Evolutionary conservation across 2,113 vertebrate genomes (phyloP).

Genomic region (Scophthalmus maximus): DNA sequence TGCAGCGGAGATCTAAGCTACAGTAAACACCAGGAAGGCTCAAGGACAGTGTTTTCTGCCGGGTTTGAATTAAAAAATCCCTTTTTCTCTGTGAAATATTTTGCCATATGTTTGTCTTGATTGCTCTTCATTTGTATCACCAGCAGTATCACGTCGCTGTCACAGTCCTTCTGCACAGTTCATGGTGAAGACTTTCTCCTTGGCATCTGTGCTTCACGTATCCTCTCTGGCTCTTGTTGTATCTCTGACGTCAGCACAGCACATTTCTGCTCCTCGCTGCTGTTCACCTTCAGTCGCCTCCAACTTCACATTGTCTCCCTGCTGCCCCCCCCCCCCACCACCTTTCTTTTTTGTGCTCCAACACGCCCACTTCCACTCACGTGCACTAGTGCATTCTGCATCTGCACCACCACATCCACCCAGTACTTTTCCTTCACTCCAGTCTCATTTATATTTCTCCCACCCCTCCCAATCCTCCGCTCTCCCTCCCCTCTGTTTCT

Average conservation of each 20-base stretch:
- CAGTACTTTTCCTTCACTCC: constrained; percentile 82
- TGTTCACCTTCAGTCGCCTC: constrained; percentile 71
- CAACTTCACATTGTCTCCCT: constrained; percentile 42
- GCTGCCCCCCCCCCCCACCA: constrained; percentile 34
- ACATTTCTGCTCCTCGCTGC: constrained; percentile 39
- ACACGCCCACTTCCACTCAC: constrained; percentile 53
- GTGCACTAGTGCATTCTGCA: constrained; percentile 69
- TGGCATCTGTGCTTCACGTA: constrained; percentile 3
- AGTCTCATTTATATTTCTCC: constrained; percentile 76
- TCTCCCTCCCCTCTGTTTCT: constrained; percentile 41
- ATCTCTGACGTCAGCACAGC: constrained; percentile 51
- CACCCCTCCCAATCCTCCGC: constrained; percentile 28
- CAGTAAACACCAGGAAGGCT: too few species aligned
- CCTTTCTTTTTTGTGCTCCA: constrained; percentile 37
- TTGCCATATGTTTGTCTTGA: too few species aligned
- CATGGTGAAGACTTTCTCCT: background rate
- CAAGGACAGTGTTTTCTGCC: too few species aligned
- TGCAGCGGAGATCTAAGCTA: too few species aligned
- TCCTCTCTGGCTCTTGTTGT: constrained; percentile 1
- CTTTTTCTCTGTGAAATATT: too few species aligned
- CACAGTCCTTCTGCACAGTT: background rate
- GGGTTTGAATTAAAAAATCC: too few species aligned
- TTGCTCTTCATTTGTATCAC: background rate
- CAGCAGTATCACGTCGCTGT: background rate
- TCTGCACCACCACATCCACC: constrained; percentile 69